These are phyloP conservation scores for Anthopleura sola DNA, from an alignment of 64 coral and sea anemone genomes.

Conservation along the genomic window DNA sequence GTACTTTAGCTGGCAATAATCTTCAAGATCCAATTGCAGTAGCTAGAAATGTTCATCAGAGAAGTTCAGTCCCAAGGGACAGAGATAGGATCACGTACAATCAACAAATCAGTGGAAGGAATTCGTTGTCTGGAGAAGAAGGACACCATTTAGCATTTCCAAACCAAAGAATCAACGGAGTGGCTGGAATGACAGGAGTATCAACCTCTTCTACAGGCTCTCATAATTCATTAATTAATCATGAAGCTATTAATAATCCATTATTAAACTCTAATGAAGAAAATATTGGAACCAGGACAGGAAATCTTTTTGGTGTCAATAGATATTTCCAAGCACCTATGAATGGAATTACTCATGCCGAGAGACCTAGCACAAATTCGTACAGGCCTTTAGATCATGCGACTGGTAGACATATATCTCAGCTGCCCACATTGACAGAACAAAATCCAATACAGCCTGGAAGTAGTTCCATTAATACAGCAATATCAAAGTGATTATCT, in stretches of 20 bases:
- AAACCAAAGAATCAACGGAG: constrained; percentile 20
- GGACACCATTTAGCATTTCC: not conserved
- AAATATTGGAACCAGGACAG: not conserved
- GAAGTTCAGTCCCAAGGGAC: not conserved
- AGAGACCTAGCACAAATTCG: not conserved
- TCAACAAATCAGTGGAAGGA: not conserved
- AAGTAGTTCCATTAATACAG: not conserved
- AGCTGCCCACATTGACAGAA: not conserved
- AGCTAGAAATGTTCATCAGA: constrained; percentile 1
- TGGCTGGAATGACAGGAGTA: not conserved
- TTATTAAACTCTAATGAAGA: not conserved
- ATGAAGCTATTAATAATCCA: not conserved
- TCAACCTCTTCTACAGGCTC: not conserved
- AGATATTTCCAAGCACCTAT: constrained; percentile 7
- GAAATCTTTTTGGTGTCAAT: constrained; percentile 2
- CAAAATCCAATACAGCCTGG: not conserved
- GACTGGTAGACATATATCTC: not conserved
- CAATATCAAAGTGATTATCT: not conserved
- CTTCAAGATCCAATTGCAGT: not conserved
- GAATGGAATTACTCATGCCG: not conserved
- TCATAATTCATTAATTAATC: not conserved
- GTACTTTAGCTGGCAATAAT: not conserved
- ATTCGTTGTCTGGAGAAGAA: not conserved
- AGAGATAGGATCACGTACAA: not conserved
- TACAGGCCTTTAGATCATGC: not conserved